phyloP scores from a whole-genome alignment of 2,113 vertebrate species.

The Microtus richardsoni region DNA sequence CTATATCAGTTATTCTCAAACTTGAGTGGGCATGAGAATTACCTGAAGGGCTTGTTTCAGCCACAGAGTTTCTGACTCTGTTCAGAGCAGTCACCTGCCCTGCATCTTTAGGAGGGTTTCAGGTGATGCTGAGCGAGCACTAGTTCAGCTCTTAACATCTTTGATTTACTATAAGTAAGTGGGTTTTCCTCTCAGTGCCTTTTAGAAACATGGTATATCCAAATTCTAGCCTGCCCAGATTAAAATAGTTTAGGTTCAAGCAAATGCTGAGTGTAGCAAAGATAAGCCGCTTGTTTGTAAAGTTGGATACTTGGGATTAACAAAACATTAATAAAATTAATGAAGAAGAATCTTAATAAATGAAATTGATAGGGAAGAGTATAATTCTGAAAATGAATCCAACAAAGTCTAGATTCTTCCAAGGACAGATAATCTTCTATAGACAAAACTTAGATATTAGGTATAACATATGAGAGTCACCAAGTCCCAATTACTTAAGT shows the following conservation, averaged over 20 bases:
- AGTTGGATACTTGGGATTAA: background rate
- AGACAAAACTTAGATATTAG: background rate
- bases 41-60: background rate
- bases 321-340: background rate
- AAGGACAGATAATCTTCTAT: background rate
- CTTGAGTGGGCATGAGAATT: conserved; percentile 28
- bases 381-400: background rate
- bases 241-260: background rate
- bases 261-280: background rate
- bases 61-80: conserved; percentile 1
- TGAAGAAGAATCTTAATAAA: background rate
- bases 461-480: background rate
- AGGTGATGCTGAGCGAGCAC: background rate
- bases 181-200: background rate
- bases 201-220: background rate
- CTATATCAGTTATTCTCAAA: conserved; percentile 33
- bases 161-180: background rate
- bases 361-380: background rate
- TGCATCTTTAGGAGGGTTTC: background rate
- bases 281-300: background rate
- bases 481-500: background rate
- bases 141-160: background rate
- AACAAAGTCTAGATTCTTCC: background rate
- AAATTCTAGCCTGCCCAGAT: background rate
- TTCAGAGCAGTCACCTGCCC: background rate